Evolutionary conservation across 1,140 invertebrate genomes (phyloP).

Genomic region (Drosophila elegans): DNA sequence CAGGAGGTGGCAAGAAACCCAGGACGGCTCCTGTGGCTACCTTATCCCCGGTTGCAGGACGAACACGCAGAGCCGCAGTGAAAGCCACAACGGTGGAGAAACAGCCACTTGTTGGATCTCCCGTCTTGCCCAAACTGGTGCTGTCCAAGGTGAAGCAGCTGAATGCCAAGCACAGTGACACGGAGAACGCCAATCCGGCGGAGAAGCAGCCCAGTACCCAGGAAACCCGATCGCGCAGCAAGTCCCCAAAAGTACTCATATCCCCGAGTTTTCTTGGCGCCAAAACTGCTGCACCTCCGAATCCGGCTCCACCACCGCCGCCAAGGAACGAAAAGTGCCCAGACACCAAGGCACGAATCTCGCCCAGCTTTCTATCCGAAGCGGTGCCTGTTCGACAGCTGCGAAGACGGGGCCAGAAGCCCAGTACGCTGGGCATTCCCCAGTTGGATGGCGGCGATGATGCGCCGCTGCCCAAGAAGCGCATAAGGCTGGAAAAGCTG

Average conservation of each 20-base stretch:
- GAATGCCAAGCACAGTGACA: conserved; percentile 44
- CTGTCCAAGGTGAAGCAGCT: conserved; percentile 41
- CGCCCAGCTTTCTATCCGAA: conserved; percentile 42
- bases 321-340: conserved; percentile 6
- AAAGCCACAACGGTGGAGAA: conserved; percentile 1
- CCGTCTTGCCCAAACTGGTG: conserved; percentile 67
- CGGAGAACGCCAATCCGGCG: conserved; percentile 54
- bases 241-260: conserved; percentile 73
- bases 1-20: conserved; percentile 30
- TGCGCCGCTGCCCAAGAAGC: conserved; percentile 53
- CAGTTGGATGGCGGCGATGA: conserved; percentile 87
- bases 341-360: conserved; percentile 41
- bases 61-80: conserved; percentile 50
- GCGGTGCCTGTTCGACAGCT: conserved; percentile 35
- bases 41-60: conserved; percentile 55
- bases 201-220: conserved; percentile 2
- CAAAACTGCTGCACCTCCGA: neutral
- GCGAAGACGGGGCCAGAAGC: conserved; percentile 53
- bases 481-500: conserved; percentile 56
- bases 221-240: conserved; percentile 58
- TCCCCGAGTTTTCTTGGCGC: conserved; percentile 57
- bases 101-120: conserved; percentile 53
- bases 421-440: conserved; percentile 53
- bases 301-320: neutral
- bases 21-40: conserved; percentile 5